A percentile compares a stretch with the other conserved stretches of the same genome.
These are phyloP conservation scores for Danio albolineatus DNA, from an alignment of 2,797 vertebrate species.

Conservation along the genomic window DNA sequence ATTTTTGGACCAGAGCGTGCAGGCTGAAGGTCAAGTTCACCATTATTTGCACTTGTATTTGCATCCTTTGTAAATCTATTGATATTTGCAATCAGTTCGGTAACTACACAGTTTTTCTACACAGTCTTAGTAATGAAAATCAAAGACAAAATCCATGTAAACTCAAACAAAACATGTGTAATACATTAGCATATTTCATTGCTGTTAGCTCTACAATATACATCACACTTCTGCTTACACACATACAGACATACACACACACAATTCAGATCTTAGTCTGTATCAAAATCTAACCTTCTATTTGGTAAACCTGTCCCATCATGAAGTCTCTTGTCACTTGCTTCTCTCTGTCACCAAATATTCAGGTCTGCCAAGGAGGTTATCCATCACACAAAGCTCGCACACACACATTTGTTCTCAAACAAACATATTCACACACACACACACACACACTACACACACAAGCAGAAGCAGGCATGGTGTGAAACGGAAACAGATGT, in stretches of 20 bases:
- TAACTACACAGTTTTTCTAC: no score
- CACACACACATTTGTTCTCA: conserved; percentile 11
- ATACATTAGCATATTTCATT: neutral
- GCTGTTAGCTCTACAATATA: conserved; percentile 9
- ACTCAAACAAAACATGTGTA: neutral
- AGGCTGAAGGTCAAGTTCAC: neutral
- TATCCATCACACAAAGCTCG: conserved; percentile 6
- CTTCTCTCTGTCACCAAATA: conserved; percentile 31
- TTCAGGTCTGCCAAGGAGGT: conserved; percentile 10
- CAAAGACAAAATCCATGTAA: neutral
- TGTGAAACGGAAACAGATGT: conserved; percentile 64
- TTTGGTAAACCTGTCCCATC: conserved; percentile 22
- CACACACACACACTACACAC: conserved; percentile 23
- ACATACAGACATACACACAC: neutral
- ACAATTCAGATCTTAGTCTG: neutral
- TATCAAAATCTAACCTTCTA: conserved; percentile 25
- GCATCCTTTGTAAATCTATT: neutral
- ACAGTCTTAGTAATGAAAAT: neutral
- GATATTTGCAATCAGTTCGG: neutral
- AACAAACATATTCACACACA: conserved; percentile 25
- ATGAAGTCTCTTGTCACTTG: conserved; percentile 13
- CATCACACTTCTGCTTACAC: conserved; percentile 36
- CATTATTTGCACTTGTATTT: neutral
- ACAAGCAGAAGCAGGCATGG: conserved; percentile 48
- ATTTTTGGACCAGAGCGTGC: neutral